These are phyloP conservation scores for Erebia aethiops DNA, from an alignment of 2,888 invertebrate species.

Conservation along the genomic window DNA sequence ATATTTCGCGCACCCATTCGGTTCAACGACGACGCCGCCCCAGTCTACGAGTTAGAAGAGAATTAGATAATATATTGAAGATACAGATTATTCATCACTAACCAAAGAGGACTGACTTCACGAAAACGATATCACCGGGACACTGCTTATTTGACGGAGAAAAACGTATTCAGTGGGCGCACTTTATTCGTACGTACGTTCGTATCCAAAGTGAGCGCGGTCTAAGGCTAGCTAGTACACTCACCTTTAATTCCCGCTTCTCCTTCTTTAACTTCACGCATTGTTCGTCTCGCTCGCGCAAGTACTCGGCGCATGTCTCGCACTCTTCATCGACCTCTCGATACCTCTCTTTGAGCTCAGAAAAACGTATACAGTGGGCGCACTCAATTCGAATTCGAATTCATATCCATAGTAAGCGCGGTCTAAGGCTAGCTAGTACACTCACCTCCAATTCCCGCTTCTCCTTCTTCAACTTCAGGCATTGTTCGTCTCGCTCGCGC, in stretches of 20 bases:
- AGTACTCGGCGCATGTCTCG: constrained; percentile 69
- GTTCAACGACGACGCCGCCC: too few species aligned
- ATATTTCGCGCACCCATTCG: too few species aligned
- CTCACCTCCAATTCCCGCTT: constrained; percentile 62
- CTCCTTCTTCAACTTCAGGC: constrained; percentile 57
- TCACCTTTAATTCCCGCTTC: constrained; percentile 62
- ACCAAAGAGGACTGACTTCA: too few species aligned
- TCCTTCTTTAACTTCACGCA: constrained; percentile 60
- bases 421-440: background rate
- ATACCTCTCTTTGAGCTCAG: constrained; percentile 63
- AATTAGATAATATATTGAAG: too few species aligned
- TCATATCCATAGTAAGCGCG: too few species aligned
- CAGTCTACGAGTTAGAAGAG: too few species aligned
- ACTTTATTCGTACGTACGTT: constrained; percentile 40
- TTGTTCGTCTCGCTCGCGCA: constrained; percentile 66
- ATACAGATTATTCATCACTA: too few species aligned
- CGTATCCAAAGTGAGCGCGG: too few species aligned
- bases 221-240: constrained; percentile 38
- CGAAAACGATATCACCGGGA: too few species aligned
- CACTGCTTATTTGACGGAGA: constrained; percentile 47
- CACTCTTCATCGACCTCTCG: constrained; percentile 76
- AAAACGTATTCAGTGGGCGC: too few species aligned
- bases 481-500: constrained; percentile 66
- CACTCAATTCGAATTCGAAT: too few species aligned
- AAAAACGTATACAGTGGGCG: too few species aligned